Conservation (phyloP, 2,888 invertebrate species). For the Sturmia bella region DNA sequence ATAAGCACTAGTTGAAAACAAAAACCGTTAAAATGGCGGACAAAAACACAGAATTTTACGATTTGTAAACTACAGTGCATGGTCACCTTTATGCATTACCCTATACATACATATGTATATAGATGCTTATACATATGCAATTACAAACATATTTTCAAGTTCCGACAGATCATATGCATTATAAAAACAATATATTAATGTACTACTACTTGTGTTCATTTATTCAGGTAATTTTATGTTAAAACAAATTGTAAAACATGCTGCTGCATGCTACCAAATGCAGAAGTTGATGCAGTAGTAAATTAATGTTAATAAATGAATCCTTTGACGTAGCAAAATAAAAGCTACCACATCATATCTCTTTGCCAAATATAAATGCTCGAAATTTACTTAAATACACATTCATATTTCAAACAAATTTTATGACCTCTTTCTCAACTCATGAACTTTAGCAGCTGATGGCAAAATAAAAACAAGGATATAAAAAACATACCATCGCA, state of each 20-base stretch:
- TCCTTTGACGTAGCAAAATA: slow-evolving; percentile 1
- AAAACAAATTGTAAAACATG: slow-evolving; percentile 45
- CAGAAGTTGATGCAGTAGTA: slow-evolving; percentile 30
- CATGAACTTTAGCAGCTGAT: slow-evolving; percentile 27
- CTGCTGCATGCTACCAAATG: slow-evolving; percentile 42
- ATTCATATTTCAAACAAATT: slow-evolving; percentile 14
- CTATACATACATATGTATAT: too few relatives aligned
- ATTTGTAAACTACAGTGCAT: neutral
- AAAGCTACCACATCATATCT: neutral
- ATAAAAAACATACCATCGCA: neutral
- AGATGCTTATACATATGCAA: too few relatives aligned
- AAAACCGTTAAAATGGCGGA: too few relatives aligned
- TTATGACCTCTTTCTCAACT: slow-evolving; percentile 28
- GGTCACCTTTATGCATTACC: slow-evolving; percentile 1
- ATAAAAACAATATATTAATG: too few relatives aligned
- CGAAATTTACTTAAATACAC: slow-evolving; percentile 57
- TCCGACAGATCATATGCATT: neutral
- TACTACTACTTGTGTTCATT: too few relatives aligned
- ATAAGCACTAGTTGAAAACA: too few relatives aligned
- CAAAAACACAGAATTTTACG: too few relatives aligned
- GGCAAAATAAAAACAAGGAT: neutral
- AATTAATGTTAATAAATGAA: slow-evolving; percentile 49
- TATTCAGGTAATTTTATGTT: neutral
- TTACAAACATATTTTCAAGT: slow-evolving; percentile 11
- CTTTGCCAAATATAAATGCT: slow-evolving; percentile 14